Evolutionary conservation across 92 coral and sea anemone genomes (phyloP), one percentile per base, ranked within the genome.

Genomic region (Isaurus tuberculatus): DNA sequence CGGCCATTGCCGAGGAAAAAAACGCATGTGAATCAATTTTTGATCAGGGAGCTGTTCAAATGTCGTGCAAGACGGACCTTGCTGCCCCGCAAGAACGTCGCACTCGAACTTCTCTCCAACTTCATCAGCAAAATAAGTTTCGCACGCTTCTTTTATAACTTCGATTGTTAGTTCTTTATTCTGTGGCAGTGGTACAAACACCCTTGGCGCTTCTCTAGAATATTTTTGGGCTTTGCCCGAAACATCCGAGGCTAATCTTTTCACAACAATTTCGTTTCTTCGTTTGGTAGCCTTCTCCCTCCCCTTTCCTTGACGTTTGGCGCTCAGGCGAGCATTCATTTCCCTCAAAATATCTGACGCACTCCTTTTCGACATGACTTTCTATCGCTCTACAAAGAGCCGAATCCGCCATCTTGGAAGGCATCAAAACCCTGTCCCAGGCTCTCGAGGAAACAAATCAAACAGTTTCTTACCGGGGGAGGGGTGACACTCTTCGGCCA

Each of bases 401-500:
- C 58, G 20, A 49, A 49, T 49, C 58, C 20, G 58, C 58, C 58
- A 14, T 14, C n/a, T 14, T 19, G 58, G 58, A 49, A 49, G n/a
- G 58, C 20, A 19, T 49, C 20, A 49, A 49, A 15, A 49, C n/a
- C 19, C 58, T 31, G 15, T 17, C n/a, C 33, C 73, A 32, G 15
- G 37, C 37, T 70, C 74, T 28, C 53, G 74, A 46, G 26, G 22
- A 36, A 36, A 40, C 37, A 46, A n/a, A 70, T 10, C 31, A 37
- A 17, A 17, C 1, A 8, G 74, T 53, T 48, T 26, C 37, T 48
- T 29, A 27, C 20, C 63, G 40, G 79, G 64, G 79, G 42, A 46
- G 79, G 79, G 79, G 78, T 73, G 79, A 51, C 79, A 73, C 65
- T 48, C 42, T 48, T 73, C 79, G 65, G 79, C 79, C 79, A 48